Evolutionary conservation across 2,797 vertebrate genomes (phyloP), one percentile per base, ranked within the genome.

Genomic region (Naso thynnoides): DNA sequence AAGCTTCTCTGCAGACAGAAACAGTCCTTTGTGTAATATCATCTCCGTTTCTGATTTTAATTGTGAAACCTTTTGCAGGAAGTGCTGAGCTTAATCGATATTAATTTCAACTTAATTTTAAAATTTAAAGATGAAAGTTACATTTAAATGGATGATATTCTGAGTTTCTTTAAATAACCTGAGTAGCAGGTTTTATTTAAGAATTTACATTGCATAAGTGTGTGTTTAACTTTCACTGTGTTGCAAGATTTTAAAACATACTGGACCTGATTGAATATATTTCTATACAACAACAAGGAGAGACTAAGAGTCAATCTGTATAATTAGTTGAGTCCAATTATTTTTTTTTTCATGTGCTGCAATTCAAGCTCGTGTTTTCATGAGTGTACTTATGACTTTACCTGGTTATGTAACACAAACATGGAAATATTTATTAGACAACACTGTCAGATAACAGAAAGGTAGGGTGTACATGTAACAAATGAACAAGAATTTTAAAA

Each of bases 401-500:
- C n/a, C n/a, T n/a, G n/a, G n/a, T n/a, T n/a, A n/a, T n/a, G n/a
- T n/a, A n/a, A n/a, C 48, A 41, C 6, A 14, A 42, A 6, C 0
- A 5, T 27, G 24, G 7, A 24, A 39, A 58, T 52, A 48, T 44
- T 61, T 27, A 15, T 3, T 8, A 52, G 31, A 50, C 33, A 14
- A 4, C 1, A 13, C 36, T 19, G 21, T 73, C 55, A 38, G 26
- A 14, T 66, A 75, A 19, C 42, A 33, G 41, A 60, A 59, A 11
- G 16, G 9, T 15, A 6, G 19, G 11, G 21, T 52, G 33, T 26
- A 36, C 2, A 42, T 45, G 54, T 64, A 59, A 69, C 26, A 56
- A 38, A 66, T 45, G 47, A 66, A 41, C 53, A 63, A 52, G 10
- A 56, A 55, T 73, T 73, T 48, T 27, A 56, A 74, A 76, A 59